phyloP scores from a whole-genome alignment of 2,888 invertebrate genomes.

The Dione juno region DNA sequence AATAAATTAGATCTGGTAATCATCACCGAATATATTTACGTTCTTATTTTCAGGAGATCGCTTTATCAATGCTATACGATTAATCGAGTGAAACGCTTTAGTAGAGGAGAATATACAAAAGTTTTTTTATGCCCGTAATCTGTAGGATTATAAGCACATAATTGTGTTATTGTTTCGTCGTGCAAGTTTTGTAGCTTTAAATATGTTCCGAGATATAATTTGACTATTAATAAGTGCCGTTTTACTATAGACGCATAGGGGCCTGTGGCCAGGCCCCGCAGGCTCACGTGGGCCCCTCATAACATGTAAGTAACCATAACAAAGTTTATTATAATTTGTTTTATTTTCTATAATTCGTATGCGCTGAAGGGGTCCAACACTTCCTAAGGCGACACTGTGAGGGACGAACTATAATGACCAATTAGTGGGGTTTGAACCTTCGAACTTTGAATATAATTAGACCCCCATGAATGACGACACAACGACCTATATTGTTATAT shows the following conservation, averaged over 20 bases:
- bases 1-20: slow-evolving; percentile 28
- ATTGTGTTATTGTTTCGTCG: background rate
- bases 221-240: too few relatives aligned
- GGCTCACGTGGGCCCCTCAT: background rate
- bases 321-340: background rate
- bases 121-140: slow-evolving; percentile 4
- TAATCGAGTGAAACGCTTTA: slow-evolving; percentile 15
- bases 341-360: background rate
- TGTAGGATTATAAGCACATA: background rate
- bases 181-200: too few relatives aligned
- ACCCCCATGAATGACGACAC: background rate
- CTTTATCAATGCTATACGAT: slow-evolving; percentile 13
- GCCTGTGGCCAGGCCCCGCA: background rate
- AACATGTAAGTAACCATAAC: background rate
- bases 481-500: too few relatives aligned
- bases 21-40: slow-evolving; percentile 24
- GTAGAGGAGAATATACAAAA: background rate
- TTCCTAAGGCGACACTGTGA: background rate
- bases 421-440: background rate
- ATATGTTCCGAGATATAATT: too few relatives aligned
- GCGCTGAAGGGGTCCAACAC: background rate
- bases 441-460: background rate
- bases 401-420: background rate
- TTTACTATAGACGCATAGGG: background rate
- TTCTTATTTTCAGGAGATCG: slow-evolving; percentile 15